These are phyloP conservation scores for Anastatus disparis DNA, from an alignment of 1,140 invertebrate species.

Conservation along the genomic window DNA sequence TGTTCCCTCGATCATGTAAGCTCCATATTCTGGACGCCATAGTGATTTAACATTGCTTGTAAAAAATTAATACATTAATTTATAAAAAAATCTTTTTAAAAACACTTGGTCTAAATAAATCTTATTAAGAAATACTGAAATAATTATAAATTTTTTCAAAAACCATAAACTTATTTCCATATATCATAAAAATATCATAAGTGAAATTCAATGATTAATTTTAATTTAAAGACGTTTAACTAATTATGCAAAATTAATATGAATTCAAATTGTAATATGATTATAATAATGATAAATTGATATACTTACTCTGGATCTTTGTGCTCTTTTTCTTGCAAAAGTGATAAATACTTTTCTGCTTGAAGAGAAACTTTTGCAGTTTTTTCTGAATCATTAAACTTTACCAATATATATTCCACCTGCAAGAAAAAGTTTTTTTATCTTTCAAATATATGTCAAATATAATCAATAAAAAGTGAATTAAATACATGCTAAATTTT, in stretches of 20 bases:
- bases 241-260: too few species aligned
- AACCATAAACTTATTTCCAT: background rate
- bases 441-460: constrained; percentile 17
- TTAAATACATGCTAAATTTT: too few species aligned
- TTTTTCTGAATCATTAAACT: constrained; percentile 91
- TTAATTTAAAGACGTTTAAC: too few species aligned
- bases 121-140: constrained; percentile 3
- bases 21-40: constrained; percentile 98
- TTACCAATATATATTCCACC: constrained; percentile 96
- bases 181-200: too few species aligned
- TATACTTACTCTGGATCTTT: constrained; percentile 79
- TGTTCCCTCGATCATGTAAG: constrained; percentile 99
- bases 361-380: constrained; percentile 85
- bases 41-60: constrained; percentile 81
- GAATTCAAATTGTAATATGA: too few species aligned
- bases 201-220: background rate
- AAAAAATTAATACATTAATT: constrained; percentile 34
- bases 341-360: constrained; percentile 81
- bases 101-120: too few species aligned
- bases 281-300: background rate
- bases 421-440: constrained; percentile 54
- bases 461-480: constrained; percentile 2
- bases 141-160: background rate
- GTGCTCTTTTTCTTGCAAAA: constrained; percentile 85
- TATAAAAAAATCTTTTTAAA: constrained; percentile 6